Evolutionary conservation across 2,888 invertebrate genomes (phyloP).

Genomic region (Halictus ligatus): DNA sequence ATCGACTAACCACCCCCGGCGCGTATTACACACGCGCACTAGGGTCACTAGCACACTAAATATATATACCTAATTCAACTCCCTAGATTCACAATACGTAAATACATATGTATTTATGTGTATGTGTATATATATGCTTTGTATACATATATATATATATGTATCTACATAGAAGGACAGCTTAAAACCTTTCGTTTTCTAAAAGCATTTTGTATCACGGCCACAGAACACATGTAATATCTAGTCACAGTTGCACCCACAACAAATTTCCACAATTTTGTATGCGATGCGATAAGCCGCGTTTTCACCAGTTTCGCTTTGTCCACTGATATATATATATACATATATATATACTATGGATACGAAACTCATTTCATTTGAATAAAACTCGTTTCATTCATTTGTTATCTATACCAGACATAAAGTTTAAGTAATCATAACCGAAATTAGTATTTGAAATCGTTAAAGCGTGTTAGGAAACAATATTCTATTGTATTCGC

Average conservation of each 20-base stretch:
- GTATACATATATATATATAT: neutral
- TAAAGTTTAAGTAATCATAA: too few relatives aligned
- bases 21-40: conserved; percentile 77
- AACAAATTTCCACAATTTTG: neutral
- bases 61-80: conserved; percentile 46
- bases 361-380: too few relatives aligned
- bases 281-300: neutral
- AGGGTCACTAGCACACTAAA: conserved; percentile 43
- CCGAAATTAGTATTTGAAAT: too few relatives aligned
- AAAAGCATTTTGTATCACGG: neutral
- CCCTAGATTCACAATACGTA: conserved; percentile 36
- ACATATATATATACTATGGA: too few relatives aligned
- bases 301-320: neutral
- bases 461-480: too few relatives aligned
- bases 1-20: conserved; percentile 79
- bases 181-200: neutral
- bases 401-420: too few relatives aligned
- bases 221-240: neutral
- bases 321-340: too few relatives aligned
- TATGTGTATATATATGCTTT: neutral
- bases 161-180: neutral
- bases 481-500: too few relatives aligned
- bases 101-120: neutral
- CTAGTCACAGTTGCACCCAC: neutral
- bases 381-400: too few relatives aligned